These are phyloP conservation scores for Okamejei kenojei DNA, from an alignment of 2,797 vertebrate genomes.

Conservation along the genomic window DNA sequence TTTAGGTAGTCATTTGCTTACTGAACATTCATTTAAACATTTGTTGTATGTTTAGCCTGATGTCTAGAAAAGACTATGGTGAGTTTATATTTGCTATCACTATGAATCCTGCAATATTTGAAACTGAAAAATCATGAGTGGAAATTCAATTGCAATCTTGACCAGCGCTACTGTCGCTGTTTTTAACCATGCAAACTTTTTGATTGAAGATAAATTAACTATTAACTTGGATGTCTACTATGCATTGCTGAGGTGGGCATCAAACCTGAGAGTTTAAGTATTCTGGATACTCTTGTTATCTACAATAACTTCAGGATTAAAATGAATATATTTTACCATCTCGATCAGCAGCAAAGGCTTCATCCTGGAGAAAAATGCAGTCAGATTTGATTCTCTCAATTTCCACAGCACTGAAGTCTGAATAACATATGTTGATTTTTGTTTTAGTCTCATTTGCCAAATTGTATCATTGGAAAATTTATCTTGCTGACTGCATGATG, in stretches of 20 bases:
- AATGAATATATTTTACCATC: not conserved
- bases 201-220: not conserved
- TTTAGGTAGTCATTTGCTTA: not conserved
- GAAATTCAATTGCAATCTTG: not conserved
- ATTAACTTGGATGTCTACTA: not conserved
- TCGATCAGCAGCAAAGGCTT: not conserved
- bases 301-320: not conserved
- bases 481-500: not conserved
- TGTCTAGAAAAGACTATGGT: not conserved
- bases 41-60: not conserved
- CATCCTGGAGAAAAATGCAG: not conserved
- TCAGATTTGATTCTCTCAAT: not conserved
- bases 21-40: not conserved
- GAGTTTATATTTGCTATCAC: not conserved
- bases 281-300: not conserved
- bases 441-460: not conserved
- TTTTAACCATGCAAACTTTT: not conserved
- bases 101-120: not conserved
- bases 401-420: not conserved
- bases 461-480: not conserved
- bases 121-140: not conserved
- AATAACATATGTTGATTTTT: not conserved
- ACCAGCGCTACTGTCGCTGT: not conserved
- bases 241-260: not conserved
- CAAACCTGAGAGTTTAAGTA: not conserved